Conservation (phyloP, 2,888 invertebrate species). For the Phrixothrix hirtus region DNA sequence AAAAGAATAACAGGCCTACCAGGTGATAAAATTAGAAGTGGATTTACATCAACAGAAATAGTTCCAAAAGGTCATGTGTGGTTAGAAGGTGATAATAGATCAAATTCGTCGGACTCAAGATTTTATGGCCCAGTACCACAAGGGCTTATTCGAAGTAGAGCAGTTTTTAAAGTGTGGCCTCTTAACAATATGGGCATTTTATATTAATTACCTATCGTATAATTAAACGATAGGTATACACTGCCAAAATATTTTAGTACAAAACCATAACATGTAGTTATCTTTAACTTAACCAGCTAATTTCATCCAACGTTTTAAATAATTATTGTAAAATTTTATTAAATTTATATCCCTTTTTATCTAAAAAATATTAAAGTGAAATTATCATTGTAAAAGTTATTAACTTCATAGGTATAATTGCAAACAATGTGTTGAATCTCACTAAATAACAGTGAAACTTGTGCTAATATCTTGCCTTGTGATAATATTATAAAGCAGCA, state of each 20-base stretch:
- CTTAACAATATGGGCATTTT: constrained; percentile 41
- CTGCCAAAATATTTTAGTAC: too few relatives aligned
- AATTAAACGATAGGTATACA: too few relatives aligned
- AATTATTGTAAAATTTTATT: neutral
- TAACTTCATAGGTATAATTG: too few relatives aligned
- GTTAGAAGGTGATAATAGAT: constrained; percentile 88
- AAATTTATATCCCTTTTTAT: neutral
- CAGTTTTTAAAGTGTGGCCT: constrained; percentile 81
- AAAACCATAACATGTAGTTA: too few relatives aligned
- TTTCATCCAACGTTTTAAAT: too few relatives aligned
- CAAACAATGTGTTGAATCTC: too few relatives aligned
- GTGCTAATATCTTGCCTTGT: too few relatives aligned
- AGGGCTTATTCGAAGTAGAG: constrained; percentile 80
- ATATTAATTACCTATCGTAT: neutral
- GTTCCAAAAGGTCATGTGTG: constrained; percentile 87
- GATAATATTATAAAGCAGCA: too few relatives aligned
- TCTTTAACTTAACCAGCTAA: too few relatives aligned
- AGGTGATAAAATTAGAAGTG: constrained; percentile 68
- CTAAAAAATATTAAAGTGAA: neutral
- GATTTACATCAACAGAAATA: constrained; percentile 56
- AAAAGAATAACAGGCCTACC: constrained; percentile 80
- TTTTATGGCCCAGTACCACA: constrained; percentile 86
- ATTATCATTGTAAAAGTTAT: too few relatives aligned
- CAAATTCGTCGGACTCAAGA: constrained; percentile 85
- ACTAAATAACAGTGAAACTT: too few relatives aligned